These are phyloP conservation scores for Patella depressa DNA, from an alignment of 2,888 invertebrate genomes.

Conservation along the genomic window DNA sequence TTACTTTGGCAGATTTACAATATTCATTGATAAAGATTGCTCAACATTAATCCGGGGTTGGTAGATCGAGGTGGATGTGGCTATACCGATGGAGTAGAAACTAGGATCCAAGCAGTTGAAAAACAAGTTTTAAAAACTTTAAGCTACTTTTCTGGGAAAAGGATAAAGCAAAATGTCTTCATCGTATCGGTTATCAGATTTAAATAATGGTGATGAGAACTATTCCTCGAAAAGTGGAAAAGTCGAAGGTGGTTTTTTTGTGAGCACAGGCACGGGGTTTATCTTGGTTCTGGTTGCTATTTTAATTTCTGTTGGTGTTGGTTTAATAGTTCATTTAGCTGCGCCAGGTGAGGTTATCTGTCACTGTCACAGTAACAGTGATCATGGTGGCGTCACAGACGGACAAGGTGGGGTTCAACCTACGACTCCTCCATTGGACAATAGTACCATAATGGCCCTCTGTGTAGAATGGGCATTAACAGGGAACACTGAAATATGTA, in stretches of 20 bases:
- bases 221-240: neutral
- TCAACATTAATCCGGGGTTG: no score
- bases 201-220: neutral
- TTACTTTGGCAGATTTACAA: no score
- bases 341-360: conserved; percentile 64
- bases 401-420: conserved; percentile 14
- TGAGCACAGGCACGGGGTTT: conserved; percentile 49
- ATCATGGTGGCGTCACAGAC: conserved; percentile 8
- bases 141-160: no score
- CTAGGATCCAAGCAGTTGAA: no score
- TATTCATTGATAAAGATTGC: no score
- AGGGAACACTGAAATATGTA: conserved; percentile 41
- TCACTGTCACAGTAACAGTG: conserved; percentile 37
- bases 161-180: no score
- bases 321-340: conserved; percentile 58
- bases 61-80: no score
- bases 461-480: conserved; percentile 37
- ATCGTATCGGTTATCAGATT: no score
- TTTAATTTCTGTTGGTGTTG: conserved; percentile 57
- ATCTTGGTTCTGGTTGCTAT: conserved; percentile 51
- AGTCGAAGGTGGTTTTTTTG: conserved; percentile 37
- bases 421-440: conserved; percentile 13
- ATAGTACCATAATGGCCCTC: conserved; percentile 22
- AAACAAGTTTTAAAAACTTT: no score
- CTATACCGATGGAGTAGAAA: no score